phyloP scores from a whole-genome alignment of 2,888 invertebrate genomes.

The Hyposoter didymator region DNA sequence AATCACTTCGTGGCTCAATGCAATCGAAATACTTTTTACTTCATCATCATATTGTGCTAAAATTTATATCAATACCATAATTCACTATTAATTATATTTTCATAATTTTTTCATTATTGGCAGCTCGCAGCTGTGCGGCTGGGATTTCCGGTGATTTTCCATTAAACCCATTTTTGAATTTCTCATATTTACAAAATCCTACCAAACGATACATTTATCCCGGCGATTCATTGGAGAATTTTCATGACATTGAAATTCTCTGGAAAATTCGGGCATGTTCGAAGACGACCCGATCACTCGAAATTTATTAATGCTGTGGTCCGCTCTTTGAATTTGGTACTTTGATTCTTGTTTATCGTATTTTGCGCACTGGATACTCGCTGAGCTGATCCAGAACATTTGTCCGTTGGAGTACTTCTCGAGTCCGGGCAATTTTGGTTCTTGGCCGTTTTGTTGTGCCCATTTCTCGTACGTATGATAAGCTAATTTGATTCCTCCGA shows the following conservation, averaged over 20 bases:
- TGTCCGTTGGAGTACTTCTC: not conserved
- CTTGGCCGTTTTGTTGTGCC: not conserved
- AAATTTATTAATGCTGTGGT: not conserved
- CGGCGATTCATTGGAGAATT: not conserved
- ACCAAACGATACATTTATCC: not conserved
- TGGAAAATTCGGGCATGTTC: slow-evolving; percentile 14
- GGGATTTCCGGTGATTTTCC: no score
- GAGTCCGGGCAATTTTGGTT: not conserved
- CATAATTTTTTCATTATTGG: no score
- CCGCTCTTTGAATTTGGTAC: not conserved
- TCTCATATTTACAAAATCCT: not conserved
- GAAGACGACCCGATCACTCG: slow-evolving; percentile 4
- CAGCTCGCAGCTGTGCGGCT: no score
- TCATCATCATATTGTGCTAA: no score
- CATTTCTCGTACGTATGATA: not conserved
- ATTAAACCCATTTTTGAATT: no score
- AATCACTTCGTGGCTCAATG: no score
- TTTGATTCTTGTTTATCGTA: not conserved
- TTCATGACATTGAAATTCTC: not conserved
- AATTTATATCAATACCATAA: no score
- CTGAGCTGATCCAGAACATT: slow-evolving; percentile 27
- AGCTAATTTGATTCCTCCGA: not conserved
- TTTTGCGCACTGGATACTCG: not conserved
- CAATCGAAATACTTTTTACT: no score
- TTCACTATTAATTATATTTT: no score